These are phyloP conservation scores for Drosophila lacteicornis DNA, from an alignment of 1,140 invertebrate species.

Conservation along the genomic window DNA sequence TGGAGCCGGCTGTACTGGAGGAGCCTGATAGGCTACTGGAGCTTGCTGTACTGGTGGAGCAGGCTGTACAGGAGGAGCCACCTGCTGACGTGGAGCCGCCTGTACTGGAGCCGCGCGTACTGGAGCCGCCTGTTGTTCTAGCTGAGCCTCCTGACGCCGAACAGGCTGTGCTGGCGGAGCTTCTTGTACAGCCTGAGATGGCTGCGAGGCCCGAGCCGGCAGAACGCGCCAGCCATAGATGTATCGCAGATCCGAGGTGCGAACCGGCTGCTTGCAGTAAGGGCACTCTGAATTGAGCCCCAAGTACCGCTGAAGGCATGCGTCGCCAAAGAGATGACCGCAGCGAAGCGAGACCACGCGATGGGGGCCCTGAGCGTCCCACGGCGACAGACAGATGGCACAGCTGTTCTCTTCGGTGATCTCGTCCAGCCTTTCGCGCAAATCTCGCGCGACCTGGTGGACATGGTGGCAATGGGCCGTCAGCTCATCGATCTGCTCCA, in stretches of 20 bases:
- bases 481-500: background rate
- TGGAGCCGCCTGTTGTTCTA: too few species aligned
- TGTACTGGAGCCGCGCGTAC: background rate
- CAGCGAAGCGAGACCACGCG: constrained; percentile 17
- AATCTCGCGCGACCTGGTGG: too few species aligned
- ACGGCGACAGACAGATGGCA: constrained; percentile 6
- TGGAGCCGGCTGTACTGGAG: background rate
- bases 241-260: rapidly evolving
- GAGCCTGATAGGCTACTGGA: background rate
- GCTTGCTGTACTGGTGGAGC: background rate
- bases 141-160: too few species aligned
- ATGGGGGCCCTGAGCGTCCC: background rate
- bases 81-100: background rate
- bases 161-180: background rate
- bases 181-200: too few species aligned
- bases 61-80: background rate
- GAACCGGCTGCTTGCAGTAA: background rate
- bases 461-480: background rate
- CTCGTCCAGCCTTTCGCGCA: background rate
- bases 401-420: background rate
- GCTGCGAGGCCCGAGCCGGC: background rate
- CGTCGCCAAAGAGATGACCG: constrained; percentile 24
- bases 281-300: background rate
- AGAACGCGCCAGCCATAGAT: background rate
- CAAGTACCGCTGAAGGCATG: background rate